These are phyloP conservation scores for Epistrophe grossulariae DNA, from an alignment of 2,888 invertebrate species.

Conservation along the genomic window DNA sequence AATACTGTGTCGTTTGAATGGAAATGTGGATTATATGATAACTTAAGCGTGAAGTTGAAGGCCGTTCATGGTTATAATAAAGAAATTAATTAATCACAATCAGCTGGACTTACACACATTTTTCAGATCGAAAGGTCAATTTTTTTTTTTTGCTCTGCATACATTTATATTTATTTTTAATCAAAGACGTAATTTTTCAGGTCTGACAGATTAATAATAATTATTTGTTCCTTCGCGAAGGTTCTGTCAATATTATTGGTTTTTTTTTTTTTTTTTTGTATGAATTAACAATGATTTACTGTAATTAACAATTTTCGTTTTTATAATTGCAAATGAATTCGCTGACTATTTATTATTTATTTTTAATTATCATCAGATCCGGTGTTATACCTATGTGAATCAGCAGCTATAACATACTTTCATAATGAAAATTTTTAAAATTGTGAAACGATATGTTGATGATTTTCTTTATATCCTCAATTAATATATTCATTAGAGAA, in stretches of 20 bases:
- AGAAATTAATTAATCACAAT: constrained; percentile 62
- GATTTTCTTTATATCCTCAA: too few relatives aligned
- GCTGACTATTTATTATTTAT: constrained; percentile 10
- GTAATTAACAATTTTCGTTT: constrained; percentile 7
- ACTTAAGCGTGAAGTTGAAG: constrained; percentile 38
- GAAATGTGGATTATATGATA: constrained; percentile 28
- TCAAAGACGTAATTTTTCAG: constrained; percentile 24
- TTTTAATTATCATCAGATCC: neutral
- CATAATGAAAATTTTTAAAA: too few relatives aligned
- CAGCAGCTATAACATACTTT: too few relatives aligned
- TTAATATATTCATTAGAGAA: too few relatives aligned
- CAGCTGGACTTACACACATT: constrained; percentile 1
- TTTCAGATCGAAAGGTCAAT: constrained; percentile 7
- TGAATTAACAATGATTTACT: constrained; percentile 1
- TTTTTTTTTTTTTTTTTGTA: neutral
- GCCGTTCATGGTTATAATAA: constrained; percentile 38
- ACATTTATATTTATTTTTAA: constrained; percentile 24
- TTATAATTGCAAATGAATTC: constrained; percentile 7
- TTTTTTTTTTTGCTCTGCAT: neutral
- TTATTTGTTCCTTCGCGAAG: neutral
- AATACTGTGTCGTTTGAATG: constrained; percentile 16
- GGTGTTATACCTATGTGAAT: too few relatives aligned
- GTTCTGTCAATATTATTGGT: neutral
- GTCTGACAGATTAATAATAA: constrained; percentile 10
- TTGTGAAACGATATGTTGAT: too few relatives aligned